These are phyloP conservation scores for Nephrotoma appendiculata DNA, from an alignment of 2,888 invertebrate genomes.

Conservation along the genomic window DNA sequence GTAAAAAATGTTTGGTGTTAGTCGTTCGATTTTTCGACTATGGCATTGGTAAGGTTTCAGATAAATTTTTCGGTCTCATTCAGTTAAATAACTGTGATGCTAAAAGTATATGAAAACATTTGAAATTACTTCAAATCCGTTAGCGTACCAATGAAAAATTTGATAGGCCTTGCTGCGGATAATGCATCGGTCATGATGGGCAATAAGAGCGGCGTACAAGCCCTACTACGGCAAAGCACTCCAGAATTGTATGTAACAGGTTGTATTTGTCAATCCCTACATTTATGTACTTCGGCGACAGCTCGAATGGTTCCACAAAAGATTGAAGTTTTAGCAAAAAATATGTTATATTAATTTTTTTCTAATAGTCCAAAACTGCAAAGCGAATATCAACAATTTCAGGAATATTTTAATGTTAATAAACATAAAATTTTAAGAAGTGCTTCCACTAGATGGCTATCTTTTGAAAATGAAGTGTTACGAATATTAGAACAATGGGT, in stretches of 20 bases:
- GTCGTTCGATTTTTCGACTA: conserved; percentile 5
- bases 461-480: no score
- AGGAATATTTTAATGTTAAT: background rate
- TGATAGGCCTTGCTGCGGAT: conserved; percentile 19
- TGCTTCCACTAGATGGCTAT: background rate
- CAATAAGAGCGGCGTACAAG: conserved; percentile 14
- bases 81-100: background rate
- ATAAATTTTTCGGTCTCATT: background rate
- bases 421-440: background rate
- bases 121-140: background rate
- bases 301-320: conserved; percentile 15
- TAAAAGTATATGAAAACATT: background rate
- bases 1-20: conserved; percentile 6
- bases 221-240: conserved; percentile 12
- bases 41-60: background rate
- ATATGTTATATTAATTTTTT: no score
- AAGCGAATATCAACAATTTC: background rate
- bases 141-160: conserved; percentile 12
- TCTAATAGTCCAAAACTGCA: background rate
- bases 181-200: conserved; percentile 20
- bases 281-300: conserved; percentile 8
- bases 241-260: conserved; percentile 17
- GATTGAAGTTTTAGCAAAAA: no score
- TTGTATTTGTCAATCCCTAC: conserved; percentile 19
- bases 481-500: background rate